These are phyloP conservation scores for Lytechinus variegatus DNA, from an alignment of 35 echinoderm and acorn worm genomes.

Conservation along the genomic window DNA sequence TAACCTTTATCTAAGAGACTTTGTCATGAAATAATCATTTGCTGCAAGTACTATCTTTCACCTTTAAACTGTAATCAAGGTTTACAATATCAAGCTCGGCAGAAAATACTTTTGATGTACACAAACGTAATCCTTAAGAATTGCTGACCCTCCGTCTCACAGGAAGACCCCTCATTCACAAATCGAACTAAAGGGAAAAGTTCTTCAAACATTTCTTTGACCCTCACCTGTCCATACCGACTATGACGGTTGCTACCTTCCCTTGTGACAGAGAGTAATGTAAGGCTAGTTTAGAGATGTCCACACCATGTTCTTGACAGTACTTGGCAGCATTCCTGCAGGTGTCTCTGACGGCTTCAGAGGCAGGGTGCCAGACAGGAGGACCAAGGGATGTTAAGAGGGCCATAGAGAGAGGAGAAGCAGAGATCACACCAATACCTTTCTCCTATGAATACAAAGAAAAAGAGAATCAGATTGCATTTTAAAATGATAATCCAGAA, in stretches of 20 bases:
- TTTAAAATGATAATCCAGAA: not conserved
- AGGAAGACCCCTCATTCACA: no score
- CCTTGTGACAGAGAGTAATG: slow-evolving; percentile 58
- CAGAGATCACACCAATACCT: slow-evolving; percentile 80
- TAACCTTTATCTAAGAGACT: no score
- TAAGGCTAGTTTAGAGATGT: slow-evolving; percentile 80
- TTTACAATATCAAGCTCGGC: no score
- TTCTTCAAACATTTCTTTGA: no score
- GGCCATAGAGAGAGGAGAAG: slow-evolving; percentile 84
- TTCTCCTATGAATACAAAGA: slow-evolving; percentile 56
- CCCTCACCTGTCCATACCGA: slow-evolving; percentile 72
- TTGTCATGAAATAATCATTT: no score
- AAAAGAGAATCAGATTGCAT: not conserved
- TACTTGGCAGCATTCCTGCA: slow-evolving; percentile 65
- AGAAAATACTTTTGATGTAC: no score
- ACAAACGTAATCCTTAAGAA: no score
- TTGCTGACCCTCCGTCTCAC: no score
- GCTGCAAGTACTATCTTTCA: no score
- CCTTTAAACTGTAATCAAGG: no score
- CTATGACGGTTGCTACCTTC: slow-evolving; percentile 56
- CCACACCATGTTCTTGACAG: slow-evolving; percentile 68
- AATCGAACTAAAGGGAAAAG: no score
- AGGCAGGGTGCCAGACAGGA: slow-evolving; percentile 78
- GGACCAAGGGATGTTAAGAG: slow-evolving; percentile 71
- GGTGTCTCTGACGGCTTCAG: slow-evolving; percentile 48